A percentile compares a stretch with the other conserved stretches of the same genome.
Conservation (phyloP, 2,113 vertebrate genomes). For the Megaleporinus macrocephalus region DNA sequence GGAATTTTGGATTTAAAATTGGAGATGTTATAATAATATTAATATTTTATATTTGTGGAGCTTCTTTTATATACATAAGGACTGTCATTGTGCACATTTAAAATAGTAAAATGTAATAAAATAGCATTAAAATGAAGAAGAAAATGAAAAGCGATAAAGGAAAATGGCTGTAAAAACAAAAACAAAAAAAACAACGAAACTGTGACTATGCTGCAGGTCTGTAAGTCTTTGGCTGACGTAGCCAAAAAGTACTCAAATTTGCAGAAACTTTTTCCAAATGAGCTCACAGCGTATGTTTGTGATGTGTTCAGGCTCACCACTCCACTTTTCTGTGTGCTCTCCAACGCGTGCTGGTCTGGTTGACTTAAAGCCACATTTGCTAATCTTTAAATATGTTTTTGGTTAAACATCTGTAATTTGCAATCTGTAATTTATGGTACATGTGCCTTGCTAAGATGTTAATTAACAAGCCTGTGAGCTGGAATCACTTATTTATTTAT, state of each 20-base stretch:
- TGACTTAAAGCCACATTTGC: not conserved
- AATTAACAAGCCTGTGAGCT: not conserved
- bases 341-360: not conserved
- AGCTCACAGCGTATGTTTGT: not conserved
- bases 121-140: not conserved
- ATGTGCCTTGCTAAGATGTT: not conserved
- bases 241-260: not conserved
- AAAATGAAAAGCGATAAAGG: not conserved
- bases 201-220: no score
- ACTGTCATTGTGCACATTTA: not conserved
- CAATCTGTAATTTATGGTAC: not conserved
- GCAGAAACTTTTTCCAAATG: constrained; percentile 4
- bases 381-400: not conserved
- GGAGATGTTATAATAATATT: not conserved
- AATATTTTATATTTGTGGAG: no score
- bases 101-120: not conserved
- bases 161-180: not conserved
- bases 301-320: not conserved
- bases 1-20: not conserved
- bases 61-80: not conserved
- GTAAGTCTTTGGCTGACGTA: no score
- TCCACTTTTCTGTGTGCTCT: not conserved
- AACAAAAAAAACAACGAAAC: not conserved
- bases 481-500: not conserved
- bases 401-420: not conserved